Percentiles rank a stretch among this genome's conserved stretches.
These are phyloP conservation scores for Poicephalus gulielmi DNA, from an alignment of 2,113 vertebrate genomes.

Conservation along the genomic window DNA sequence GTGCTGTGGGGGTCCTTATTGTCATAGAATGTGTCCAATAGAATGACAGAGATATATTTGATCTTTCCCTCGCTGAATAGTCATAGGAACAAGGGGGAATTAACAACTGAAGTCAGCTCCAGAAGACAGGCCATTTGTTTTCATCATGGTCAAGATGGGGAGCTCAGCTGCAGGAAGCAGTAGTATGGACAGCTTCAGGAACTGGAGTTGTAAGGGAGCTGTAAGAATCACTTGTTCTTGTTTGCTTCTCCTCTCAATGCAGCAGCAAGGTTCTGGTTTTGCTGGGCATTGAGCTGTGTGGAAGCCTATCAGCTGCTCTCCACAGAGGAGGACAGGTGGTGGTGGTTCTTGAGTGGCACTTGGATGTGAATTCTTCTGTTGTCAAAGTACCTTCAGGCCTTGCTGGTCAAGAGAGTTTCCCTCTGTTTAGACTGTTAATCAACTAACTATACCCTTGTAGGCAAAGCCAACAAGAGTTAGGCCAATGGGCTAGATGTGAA, in stretches of 20 bases:
- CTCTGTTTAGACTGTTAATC: background rate
- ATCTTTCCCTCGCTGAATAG: background rate
- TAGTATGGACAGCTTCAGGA: background rate
- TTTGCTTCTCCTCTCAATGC: background rate
- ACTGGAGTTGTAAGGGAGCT: background rate
- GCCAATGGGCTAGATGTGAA: background rate
- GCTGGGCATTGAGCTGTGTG: background rate
- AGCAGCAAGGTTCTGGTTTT: background rate
- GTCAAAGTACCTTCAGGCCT: background rate
- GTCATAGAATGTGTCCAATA: background rate
- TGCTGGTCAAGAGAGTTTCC: background rate
- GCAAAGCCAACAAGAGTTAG: background rate
- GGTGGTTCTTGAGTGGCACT: accelerated
- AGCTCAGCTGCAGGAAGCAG: background rate
- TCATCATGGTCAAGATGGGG: background rate
- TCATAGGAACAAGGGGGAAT: background rate
- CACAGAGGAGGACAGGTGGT: background rate
- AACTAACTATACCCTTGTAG: background rate
- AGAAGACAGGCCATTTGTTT: background rate
- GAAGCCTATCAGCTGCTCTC: background rate
- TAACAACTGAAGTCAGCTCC: background rate
- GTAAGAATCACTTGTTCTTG: background rate
- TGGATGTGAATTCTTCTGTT: background rate
- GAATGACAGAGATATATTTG: background rate
- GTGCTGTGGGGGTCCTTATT: background rate